Base-by-base conservation (phyloP, 2,888 invertebrate species). In the Cremastinae sp. region DNA sequence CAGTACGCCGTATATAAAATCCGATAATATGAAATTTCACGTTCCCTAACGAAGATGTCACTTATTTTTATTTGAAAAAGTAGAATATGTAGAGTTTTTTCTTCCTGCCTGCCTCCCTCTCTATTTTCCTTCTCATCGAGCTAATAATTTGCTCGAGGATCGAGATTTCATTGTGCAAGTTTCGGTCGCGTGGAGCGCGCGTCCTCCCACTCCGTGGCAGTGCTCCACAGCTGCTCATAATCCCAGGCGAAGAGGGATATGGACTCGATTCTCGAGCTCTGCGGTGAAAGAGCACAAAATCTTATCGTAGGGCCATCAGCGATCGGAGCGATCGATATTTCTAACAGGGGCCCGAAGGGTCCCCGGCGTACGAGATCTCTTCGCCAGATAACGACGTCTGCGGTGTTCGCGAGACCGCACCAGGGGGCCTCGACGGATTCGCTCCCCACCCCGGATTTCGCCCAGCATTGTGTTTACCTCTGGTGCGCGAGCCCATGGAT, bases 241-340 rank as follows among this genome's bases (percentile, higher is more conserved):
- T 88, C 89, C 86, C 77, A 43, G 66, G 38, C 62, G 76, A 72
- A 61, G 71, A 78, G 76, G 82, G 82, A 82, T 16, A 69, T 22
- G 41, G 34, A 68, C 51, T 36, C 61, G 49, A 61, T 72, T 16
- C 38, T 77, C 79, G 10, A n/a, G 4, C 28, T 82, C 54, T 76
- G 79, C 80, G 80, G 80, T 77, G 78, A 80, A 80, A 79, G 76
- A 79, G 75, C 78, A 75, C 69, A 70, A 70, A 72, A 75, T 68
- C 78, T 83, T 89, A 89, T 89, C 89, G 83, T 45, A 78, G 83
- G 80, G 77, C 87, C 84, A 89, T 89, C 89, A 84, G 75, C 82
- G 89, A 89, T 89, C 86, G 84, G 83, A 66, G 80, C 78, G 74
- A 58, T 79, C 83, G 89, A 89, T 88, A 87, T 85, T 87, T 87